Evolutionary conservation across 2,797 vertebrate species (phyloP).

Genomic region (Sardinella longiceps): DNA sequence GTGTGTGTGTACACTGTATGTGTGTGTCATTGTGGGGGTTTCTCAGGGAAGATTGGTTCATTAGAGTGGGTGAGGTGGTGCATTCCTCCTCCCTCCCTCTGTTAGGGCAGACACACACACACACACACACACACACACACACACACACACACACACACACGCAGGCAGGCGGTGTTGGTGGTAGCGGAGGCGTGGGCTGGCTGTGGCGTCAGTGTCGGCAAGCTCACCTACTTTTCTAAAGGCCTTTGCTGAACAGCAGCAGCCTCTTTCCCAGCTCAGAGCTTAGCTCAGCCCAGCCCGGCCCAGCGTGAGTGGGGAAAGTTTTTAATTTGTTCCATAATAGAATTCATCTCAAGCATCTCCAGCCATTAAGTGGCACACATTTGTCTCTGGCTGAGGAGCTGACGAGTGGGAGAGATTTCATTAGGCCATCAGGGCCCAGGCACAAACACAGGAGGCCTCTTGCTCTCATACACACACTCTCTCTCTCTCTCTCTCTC

Average conservation of each 20-base stretch:
- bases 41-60: constrained; percentile 70
- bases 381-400: constrained; percentile 74
- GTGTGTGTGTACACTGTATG: background rate
- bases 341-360: constrained; percentile 77
- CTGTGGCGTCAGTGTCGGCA: background rate
- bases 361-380: constrained; percentile 71
- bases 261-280: constrained; percentile 51
- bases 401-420: constrained; percentile 73
- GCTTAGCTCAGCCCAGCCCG: too few species aligned
- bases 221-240: constrained; percentile 62
- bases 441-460: constrained; percentile 59
- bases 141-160: too few species aligned
- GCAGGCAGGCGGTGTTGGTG: too few species aligned
- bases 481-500: constrained; percentile 50
- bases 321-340: constrained; percentile 79
- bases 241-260: constrained; percentile 55
- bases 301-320: constrained; percentile 58
- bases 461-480: constrained; percentile 21
- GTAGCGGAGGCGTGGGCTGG: too few species aligned
- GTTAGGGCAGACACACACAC: constrained; percentile 43
- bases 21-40: constrained; percentile 46
- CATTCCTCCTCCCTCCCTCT: constrained; percentile 55
- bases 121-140: constrained; percentile 18
- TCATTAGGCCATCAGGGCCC: constrained; percentile 71
- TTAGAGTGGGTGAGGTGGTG: constrained; percentile 69